These are phyloP conservation scores for Aphrocallistes beatrix DNA, from an alignment of 37 sponge, comb jelly and placozoan species.

Conservation along the genomic window DNA sequence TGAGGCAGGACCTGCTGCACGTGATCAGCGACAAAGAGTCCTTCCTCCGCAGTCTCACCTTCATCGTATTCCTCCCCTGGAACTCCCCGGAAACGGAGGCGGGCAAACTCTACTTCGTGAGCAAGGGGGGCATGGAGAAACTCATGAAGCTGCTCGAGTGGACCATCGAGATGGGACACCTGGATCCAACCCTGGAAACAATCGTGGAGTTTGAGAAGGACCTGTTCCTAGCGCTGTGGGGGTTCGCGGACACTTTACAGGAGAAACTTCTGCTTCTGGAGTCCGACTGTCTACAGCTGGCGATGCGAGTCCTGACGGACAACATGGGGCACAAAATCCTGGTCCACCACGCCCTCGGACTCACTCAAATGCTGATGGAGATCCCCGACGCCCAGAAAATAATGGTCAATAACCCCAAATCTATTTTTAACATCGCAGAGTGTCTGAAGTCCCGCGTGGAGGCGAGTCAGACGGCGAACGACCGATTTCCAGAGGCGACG, in stretches of 20 bases:
- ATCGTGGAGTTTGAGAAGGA: conserved; percentile 13
- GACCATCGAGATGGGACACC: background rate
- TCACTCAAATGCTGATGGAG: background rate
- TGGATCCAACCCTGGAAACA: background rate
- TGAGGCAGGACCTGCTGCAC: background rate
- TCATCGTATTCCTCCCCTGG: background rate
- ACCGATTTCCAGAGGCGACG: conserved; percentile 5
- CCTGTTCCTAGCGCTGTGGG: conserved; percentile 13
- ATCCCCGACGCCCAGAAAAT: background rate
- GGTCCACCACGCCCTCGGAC: conserved; percentile 5
- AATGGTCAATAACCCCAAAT: background rate
- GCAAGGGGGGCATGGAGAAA: background rate
- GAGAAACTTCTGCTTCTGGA: background rate
- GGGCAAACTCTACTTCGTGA: background rate
- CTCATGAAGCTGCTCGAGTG: background rate
- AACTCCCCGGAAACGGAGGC: background rate
- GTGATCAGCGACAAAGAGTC: background rate
- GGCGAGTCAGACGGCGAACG: background rate
- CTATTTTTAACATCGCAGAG: background rate
- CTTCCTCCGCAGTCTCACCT: background rate
- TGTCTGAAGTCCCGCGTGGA: background rate
- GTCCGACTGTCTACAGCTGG: background rate
- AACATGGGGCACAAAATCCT: background rate
- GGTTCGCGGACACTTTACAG: background rate
- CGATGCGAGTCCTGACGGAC: background rate